phyloP scores from a whole-genome alignment of 2,888 invertebrate genomes.

The Latrodectus elegans region DNA sequence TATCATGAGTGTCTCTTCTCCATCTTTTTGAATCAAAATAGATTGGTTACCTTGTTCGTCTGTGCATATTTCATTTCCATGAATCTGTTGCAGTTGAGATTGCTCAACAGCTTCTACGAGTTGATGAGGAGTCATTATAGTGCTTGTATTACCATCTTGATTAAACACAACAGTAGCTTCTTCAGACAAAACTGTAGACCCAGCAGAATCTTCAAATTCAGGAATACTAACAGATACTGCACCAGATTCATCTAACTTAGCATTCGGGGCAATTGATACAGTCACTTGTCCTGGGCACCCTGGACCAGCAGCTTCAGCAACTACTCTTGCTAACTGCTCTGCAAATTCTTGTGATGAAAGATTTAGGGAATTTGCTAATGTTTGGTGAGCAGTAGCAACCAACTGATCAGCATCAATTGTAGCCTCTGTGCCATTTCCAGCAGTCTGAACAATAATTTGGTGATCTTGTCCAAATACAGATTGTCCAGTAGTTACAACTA shows the following conservation, averaged over 20 bases:
- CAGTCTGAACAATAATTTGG: slow-evolving; percentile 65
- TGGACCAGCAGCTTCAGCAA: slow-evolving; percentile 64
- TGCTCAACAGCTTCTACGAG: slow-evolving; percentile 58
- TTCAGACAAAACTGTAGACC: slow-evolving; percentile 57
- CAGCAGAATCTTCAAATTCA: slow-evolving; percentile 61
- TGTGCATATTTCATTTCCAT: slow-evolving; percentile 39
- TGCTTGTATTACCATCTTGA: slow-evolving; percentile 32
- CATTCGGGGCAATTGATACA: slow-evolving; percentile 61
- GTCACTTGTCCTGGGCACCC: slow-evolving; percentile 60
- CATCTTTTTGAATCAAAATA: slow-evolving; percentile 50
- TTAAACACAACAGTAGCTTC: slow-evolving; percentile 56
- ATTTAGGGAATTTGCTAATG: slow-evolving; percentile 41
- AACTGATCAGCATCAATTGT: slow-evolving; percentile 59
- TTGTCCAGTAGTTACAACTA: slow-evolving; percentile 54
- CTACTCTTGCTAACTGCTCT: slow-evolving; percentile 66
- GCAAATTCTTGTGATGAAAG: slow-evolving; percentile 64
- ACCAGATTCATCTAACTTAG: slow-evolving; percentile 48
- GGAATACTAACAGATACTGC: slow-evolving; percentile 65
- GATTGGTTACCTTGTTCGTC: slow-evolving; percentile 56
- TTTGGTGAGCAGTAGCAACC: slow-evolving; percentile 53
- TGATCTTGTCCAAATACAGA: slow-evolving; percentile 52
- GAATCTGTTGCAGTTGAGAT: slow-evolving; percentile 46
- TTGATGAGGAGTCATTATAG: slow-evolving; percentile 56
- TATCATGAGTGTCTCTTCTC: slow-evolving; percentile 46
- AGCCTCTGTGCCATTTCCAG: slow-evolving; percentile 41